Evolutionary conservation across 92 coral and sea anemone species (phyloP).

Genomic region (Parazoanthus swiftii): DNA sequence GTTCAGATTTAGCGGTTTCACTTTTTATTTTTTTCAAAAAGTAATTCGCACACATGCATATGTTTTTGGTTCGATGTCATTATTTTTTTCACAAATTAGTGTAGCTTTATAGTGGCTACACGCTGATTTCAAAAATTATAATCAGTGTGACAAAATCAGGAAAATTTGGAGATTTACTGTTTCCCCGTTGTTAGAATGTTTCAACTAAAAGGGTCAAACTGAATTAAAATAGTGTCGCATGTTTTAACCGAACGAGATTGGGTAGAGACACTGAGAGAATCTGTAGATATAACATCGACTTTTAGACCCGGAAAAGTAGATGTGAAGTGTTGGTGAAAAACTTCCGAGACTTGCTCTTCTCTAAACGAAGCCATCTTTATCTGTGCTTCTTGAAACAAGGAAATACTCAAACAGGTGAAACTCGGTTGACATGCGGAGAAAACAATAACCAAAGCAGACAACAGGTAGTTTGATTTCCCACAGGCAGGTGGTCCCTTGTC

Average conservation of each 20-base stretch:
- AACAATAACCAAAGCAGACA: slow-evolving; percentile 21
- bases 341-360: background rate
- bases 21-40: too few species aligned
- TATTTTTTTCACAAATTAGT: too few species aligned
- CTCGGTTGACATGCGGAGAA: background rate
- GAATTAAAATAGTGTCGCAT: background rate
- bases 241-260: background rate
- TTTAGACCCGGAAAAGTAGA: background rate
- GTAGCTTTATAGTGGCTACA: too few species aligned
- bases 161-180: too few species aligned
- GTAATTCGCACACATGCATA: too few species aligned
- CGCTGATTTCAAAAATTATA: too few species aligned
- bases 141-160: background rate
- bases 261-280: background rate
- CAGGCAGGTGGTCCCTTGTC: slow-evolving; percentile 37
- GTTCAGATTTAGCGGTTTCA: too few species aligned
- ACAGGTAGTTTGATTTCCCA: slow-evolving; percentile 14
- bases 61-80: too few species aligned
- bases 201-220: background rate
- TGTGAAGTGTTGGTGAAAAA: background rate
- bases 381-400: slow-evolving; percentile 5
- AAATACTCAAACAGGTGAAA: slow-evolving; percentile 11
- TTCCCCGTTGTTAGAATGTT: background rate
- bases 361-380: background rate
- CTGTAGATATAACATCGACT: background rate